phyloP scores from a whole-genome alignment of 2,113 vertebrate genomes.

The Sylvietta virens region DNA sequence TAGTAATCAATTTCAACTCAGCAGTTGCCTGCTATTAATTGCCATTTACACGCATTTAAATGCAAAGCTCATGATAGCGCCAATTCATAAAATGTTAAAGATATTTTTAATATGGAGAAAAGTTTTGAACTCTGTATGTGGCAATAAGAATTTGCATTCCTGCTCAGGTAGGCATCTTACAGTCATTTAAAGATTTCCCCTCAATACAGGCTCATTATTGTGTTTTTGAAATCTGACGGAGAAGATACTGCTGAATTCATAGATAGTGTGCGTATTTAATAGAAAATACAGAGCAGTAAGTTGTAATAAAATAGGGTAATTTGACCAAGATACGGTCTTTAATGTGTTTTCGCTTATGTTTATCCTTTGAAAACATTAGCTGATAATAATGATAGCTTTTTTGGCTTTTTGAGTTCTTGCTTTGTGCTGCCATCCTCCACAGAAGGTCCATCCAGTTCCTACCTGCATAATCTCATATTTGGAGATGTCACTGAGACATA shows the following conservation, averaged over 20 bases:
- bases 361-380: background rate
- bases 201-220: background rate
- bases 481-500: background rate
- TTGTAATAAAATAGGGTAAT: background rate
- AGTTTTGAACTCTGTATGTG: conserved; percentile 35
- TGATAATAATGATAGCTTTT: background rate
- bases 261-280: background rate
- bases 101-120: conserved; percentile 44
- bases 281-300: background rate
- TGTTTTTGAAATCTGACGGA: background rate
- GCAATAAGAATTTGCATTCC: conserved; percentile 15
- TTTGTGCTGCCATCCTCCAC: background rate
- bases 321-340: background rate
- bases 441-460: background rate
- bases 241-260: background rate
- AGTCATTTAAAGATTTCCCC: background rate
- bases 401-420: background rate
- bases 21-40: conserved; percentile 70
- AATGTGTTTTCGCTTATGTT: background rate
- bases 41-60: conserved; percentile 67
- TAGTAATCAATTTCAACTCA: conserved; percentile 70
- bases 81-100: conserved; percentile 62
- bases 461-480: background rate
- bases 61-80: conserved; percentile 57
- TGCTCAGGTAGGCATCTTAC: conserved; percentile 10